Base-by-base conservation (phyloP, 2,797 vertebrate species). In the Amazona finschi region DNA sequence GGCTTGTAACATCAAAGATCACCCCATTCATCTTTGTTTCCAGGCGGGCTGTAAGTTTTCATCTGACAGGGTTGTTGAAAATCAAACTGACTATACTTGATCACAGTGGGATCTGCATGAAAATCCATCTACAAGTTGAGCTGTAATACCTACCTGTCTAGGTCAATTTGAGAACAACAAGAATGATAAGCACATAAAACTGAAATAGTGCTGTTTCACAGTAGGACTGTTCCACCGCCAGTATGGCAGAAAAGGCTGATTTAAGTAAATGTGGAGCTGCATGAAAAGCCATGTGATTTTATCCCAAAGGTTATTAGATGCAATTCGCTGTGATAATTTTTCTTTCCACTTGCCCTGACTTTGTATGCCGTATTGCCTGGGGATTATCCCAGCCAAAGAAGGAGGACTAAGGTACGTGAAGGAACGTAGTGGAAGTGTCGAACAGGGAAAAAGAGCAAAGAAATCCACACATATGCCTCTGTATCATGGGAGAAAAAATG, bases 91-190 rank as follows among this genome's bases (percentile, higher is more conserved):
- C 89, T 96, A 44, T 82, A 94, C 94, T 91, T 95, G 95, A 96
- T 97, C 95, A 96, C 96, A 96, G 96, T 94, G 78, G 95, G 96
- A 91, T 96, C 93, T 96, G 89, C 95, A 96, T 91, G 87, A 94
- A 96, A 95, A 96, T 85, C 85, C 83, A 74, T 76, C 96, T 94
- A 79, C 87, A 88, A 96, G 94, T 93, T 91, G 95, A 95, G 77
- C 75, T 78, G 75, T 91, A 96, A 90, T 88, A 46, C 71, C 95
- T 94, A 88, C 93, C 87, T 96, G 96, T 93, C 96, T 77, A 67
- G 85, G 91, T 94, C 91, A 94, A 96, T 97, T 97, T 96, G 89
- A 71, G 74, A 94, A 94, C 95, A 92, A 88, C 64, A 82, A 91
- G 93, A 95, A 90, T 91, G 87, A 95, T 90, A 91, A 95, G 93